A percentile compares a stretch with the other conserved stretches of the same genome.
phyloP scores from a whole-genome alignment of 2,888 invertebrate genomes.

The Ischnura elegans region DNA sequence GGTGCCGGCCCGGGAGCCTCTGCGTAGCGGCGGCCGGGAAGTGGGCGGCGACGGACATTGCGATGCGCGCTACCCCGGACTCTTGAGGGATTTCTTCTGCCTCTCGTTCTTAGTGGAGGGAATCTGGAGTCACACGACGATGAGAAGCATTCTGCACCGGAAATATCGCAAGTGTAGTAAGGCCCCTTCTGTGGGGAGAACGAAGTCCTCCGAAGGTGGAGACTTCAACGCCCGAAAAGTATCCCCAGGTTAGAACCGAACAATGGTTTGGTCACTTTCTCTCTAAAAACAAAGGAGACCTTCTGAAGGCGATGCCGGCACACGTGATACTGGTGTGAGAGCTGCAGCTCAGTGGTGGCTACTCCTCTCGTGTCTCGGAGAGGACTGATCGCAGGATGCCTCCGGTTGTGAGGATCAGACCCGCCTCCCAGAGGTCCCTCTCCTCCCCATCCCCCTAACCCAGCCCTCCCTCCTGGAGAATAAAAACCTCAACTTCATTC shows the following conservation, averaged over 20 bases:
- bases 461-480: background rate
- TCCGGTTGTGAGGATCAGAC: conserved; percentile 61
- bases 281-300: background rate
- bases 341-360: background rate
- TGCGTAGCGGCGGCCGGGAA: background rate
- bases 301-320: background rate
- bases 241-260: too few relatives aligned
- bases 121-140: background rate
- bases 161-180: background rate
- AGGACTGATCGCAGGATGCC: conserved; percentile 52
- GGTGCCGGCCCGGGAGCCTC: background rate
- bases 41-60: conserved; percentile 52
- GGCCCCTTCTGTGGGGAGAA: background rate
- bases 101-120: background rate
- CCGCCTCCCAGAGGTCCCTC: background rate
- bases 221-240: too few relatives aligned
- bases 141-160: background rate
- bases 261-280: background rate
- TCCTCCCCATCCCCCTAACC: background rate
- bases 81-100: background rate
- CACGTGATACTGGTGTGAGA: background rate
- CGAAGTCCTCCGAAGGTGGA: background rate
- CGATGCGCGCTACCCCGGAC: background rate
- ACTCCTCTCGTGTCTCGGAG: conserved; percentile 34
- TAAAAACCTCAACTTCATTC: conserved; percentile 35